Conservation (phyloP, 2,113 vertebrate species). For the Globicephala melas region DNA sequence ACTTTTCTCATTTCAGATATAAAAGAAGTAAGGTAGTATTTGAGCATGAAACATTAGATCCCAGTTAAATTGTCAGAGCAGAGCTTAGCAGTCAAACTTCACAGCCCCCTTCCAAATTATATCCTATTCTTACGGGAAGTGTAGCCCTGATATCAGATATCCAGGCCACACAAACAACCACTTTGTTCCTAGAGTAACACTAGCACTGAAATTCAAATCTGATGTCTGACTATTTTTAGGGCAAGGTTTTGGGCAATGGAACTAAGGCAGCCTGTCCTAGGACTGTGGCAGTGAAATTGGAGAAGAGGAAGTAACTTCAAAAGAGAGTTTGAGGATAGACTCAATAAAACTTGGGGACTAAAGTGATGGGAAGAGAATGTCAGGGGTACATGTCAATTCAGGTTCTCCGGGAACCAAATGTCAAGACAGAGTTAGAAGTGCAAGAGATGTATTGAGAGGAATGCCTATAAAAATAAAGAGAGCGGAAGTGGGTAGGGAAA, state of each 20-base stretch:
- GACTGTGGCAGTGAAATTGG: background rate
- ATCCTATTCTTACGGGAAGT: background rate
- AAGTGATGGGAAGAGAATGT: background rate
- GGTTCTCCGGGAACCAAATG: background rate
- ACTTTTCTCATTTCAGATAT: slow-evolving; percentile 27
- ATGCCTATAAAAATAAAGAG: background rate
- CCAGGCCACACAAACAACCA: background rate
- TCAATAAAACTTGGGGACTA: background rate
- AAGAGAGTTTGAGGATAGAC: background rate
- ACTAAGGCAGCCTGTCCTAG: background rate
- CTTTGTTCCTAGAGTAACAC: background rate
- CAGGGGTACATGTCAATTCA: background rate
- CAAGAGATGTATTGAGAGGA: background rate
- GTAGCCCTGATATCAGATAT: background rate
- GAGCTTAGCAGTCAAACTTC: background rate
- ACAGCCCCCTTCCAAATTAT: background rate
- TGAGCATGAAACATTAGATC: background rate
- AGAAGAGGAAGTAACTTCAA: background rate
- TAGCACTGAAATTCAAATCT: background rate
- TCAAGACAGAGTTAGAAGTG: background rate
- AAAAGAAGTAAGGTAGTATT: slow-evolving; percentile 12
- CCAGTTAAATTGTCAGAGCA: background rate
- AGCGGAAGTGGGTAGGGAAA: background rate
- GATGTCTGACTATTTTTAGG: background rate
- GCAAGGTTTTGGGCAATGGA: background rate